phyloP scores from a whole-genome alignment of 2,888 invertebrate genomes.

The Furcula furcula region DNA sequence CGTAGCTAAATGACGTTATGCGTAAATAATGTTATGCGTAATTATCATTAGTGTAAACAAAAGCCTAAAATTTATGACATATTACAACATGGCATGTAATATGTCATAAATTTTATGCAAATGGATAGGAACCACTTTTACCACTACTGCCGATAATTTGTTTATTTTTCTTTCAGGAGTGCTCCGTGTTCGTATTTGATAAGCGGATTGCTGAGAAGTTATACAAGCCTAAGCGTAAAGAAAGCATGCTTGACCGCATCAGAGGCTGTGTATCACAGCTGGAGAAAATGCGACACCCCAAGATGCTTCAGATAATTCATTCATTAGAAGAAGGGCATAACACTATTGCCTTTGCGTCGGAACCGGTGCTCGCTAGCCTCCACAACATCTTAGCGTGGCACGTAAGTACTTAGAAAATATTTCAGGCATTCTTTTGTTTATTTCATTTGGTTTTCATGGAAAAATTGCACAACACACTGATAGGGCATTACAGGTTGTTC shows the following conservation, averaged over 20 bases:
- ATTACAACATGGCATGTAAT: too few relatives aligned
- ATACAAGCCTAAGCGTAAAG: conserved; percentile 93
- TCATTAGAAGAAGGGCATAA: conserved; percentile 91
- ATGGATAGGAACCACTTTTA: too few relatives aligned
- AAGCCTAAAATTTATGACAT: too few relatives aligned
- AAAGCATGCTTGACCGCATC: conserved; percentile 94
- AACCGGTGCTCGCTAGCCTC: conserved; percentile 93
- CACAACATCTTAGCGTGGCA: conserved; percentile 94
- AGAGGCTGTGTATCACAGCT: conserved; percentile 89
- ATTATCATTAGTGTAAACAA: too few relatives aligned
- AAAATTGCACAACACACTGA: too few relatives aligned
- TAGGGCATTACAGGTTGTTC: too few relatives aligned
- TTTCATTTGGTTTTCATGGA: too few relatives aligned
- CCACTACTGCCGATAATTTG: background rate
- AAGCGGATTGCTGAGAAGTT: conserved; percentile 95
- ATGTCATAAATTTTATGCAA: too few relatives aligned
- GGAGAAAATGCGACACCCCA: conserved; percentile 92
- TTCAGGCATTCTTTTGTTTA: too few relatives aligned
- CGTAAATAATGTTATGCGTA: too few relatives aligned
- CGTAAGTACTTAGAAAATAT: conserved; percentile 74
- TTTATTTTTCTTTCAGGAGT: conserved; percentile 84
- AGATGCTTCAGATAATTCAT: conserved; percentile 87
- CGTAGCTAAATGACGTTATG: too few relatives aligned
- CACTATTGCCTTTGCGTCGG: conserved; percentile 96
- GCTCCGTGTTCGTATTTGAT: conserved; percentile 96